These are phyloP conservation scores for Sorex fumeus DNA, from an alignment of 2,113 vertebrate species.

Conservation along the genomic window DNA sequence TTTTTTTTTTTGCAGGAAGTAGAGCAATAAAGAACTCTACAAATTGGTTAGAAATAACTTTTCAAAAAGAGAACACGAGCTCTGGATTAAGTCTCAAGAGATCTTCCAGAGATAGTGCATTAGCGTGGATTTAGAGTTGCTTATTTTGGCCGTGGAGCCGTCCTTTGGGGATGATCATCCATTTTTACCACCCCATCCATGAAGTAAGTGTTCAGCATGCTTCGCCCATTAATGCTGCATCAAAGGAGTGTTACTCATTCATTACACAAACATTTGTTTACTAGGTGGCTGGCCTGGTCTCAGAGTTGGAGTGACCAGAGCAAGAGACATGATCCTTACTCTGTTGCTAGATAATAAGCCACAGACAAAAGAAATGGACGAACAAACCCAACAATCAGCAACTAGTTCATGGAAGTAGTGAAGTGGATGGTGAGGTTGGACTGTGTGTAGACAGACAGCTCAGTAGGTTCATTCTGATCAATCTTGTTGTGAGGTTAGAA, in stretches of 20 bases:
- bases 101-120: constrained; percentile 23
- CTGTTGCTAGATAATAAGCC: neutral
- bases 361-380: neutral
- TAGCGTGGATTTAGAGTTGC: neutral
- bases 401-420: too few species aligned
- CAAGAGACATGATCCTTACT: neutral
- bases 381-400: neutral
- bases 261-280: neutral
- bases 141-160: constrained; percentile 47
- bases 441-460: neutral
- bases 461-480: neutral
- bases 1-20: neutral
- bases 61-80: neutral
- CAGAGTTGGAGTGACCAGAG: neutral
- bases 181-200: constrained; percentile 15
- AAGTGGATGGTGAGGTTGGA: neutral
- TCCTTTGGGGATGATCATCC: neutral
- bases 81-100: constrained; percentile 38
- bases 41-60: neutral
- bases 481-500: neutral
- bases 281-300: neutral
- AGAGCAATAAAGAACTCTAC: neutral
- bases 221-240: neutral
- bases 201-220: constrained; percentile 2
- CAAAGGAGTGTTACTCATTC: neutral